Evolutionary conservation across 1,140 invertebrate species (phyloP).

Genomic region (Atta texana): DNA sequence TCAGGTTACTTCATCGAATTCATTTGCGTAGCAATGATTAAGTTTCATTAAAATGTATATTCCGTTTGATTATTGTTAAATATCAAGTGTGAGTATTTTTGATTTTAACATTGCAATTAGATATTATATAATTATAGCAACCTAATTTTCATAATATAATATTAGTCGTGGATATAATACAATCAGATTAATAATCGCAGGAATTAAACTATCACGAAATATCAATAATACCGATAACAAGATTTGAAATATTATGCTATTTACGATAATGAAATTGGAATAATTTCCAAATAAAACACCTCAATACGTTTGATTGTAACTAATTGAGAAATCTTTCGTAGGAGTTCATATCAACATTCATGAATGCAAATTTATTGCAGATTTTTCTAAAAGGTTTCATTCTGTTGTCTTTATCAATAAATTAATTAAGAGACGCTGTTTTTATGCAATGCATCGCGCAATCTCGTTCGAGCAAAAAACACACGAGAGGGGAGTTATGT

Average conservation of each 20-base stretch:
- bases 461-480: background rate
- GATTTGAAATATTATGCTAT: slow-evolving; percentile 29
- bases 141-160: slow-evolving; percentile 55
- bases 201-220: slow-evolving; percentile 46
- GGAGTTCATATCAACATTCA: background rate
- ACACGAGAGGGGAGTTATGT: slow-evolving; percentile 12
- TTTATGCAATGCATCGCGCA: background rate
- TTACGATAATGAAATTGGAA: slow-evolving; percentile 7
- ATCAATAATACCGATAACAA: slow-evolving; percentile 37
- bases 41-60: slow-evolving; percentile 4
- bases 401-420: background rate
- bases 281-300: slow-evolving; percentile 24
- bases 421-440: background rate
- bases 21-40: slow-evolving; percentile 1
- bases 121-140: slow-evolving; percentile 38
- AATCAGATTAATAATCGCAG: slow-evolving; percentile 46
- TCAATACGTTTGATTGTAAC: slow-evolving; percentile 21
- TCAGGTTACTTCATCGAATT: background rate
- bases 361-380: background rate
- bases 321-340: slow-evolving; percentile 12
- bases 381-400: background rate
- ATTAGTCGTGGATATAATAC: slow-evolving; percentile 28
- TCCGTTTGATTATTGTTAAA: slow-evolving; percentile 28
- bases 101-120: slow-evolving; percentile 36
- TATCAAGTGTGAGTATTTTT: slow-evolving; percentile 20